These are phyloP conservation scores for Poeciliopsis retropinna DNA, from an alignment of 2,113 vertebrate genomes.

Conservation along the genomic window DNA sequence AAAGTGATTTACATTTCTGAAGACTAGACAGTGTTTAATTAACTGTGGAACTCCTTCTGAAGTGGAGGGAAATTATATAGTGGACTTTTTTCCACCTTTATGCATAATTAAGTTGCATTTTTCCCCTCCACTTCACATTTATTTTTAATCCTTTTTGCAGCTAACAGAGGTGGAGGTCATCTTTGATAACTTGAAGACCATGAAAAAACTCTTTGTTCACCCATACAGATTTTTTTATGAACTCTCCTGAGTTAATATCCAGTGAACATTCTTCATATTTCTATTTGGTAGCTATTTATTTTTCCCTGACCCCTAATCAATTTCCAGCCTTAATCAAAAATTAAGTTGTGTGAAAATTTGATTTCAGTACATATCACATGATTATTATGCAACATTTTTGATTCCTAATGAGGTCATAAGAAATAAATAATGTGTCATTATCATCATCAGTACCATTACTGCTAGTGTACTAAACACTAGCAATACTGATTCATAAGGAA, in stretches of 20 bases:
- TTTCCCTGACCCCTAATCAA: not conserved
- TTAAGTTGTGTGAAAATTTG: not conserved
- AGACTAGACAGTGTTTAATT: not conserved
- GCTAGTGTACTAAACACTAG: too few relatives aligned
- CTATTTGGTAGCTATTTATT: not conserved
- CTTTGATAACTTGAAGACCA: not conserved
- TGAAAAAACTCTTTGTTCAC: not conserved
- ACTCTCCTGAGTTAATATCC: not conserved
- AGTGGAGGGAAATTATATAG: not conserved
- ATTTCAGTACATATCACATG: not conserved
- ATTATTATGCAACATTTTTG: not conserved
- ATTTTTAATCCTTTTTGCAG: not conserved
- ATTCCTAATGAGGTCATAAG: not conserved
- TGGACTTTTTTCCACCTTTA: not conserved
- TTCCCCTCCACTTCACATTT: not conserved
- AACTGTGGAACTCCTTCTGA: not conserved
- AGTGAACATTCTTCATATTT: not conserved
- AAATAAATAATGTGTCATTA: not conserved
- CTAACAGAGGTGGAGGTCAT: not conserved
- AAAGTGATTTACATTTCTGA: not conserved
- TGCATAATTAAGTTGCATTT: not conserved
- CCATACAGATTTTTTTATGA: conserved; percentile 2
- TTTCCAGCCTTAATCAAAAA: not conserved
- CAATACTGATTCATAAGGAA: not conserved
- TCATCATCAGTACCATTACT: too few relatives aligned